These are phyloP conservation scores for Lutjanus erythropterus DNA, from an alignment of 2,113 vertebrate genomes.

Conservation along the genomic window DNA sequence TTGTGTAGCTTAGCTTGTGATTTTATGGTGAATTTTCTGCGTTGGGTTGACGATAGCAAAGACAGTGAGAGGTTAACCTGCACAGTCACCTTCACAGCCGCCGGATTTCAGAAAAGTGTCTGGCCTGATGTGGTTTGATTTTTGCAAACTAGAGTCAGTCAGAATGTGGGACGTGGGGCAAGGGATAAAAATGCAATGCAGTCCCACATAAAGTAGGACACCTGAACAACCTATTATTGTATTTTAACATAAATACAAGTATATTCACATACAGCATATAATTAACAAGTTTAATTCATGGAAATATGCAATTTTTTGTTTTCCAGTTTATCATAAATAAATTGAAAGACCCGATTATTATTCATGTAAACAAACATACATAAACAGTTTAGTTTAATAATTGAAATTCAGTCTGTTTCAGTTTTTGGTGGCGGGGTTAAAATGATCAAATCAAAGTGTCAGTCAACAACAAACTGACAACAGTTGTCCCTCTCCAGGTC, in stretches of 20 bases:
- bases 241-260: neutral
- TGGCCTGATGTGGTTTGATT: too few species aligned
- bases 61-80: too few species aligned
- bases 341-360: neutral
- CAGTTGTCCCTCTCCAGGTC: neutral
- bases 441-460: conserved; percentile 16
- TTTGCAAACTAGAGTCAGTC: too few species aligned
- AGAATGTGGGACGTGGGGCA: too few species aligned
- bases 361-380: neutral
- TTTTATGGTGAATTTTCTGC: too few species aligned
- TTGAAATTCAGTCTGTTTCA: neutral
- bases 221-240: too few species aligned
- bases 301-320: neutral
- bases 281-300: neutral
- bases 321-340: neutral
- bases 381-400: neutral
- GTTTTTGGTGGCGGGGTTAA: neutral
- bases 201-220: too few species aligned
- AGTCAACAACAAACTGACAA: conserved; percentile 16
- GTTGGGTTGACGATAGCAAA: too few species aligned
- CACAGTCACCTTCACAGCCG: too few species aligned
- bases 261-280: neutral
- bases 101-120: too few species aligned
- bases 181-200: too few species aligned
- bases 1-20: too few species aligned